A percentile compares a stretch with the other conserved stretches of the same genome.
These are phyloP conservation scores for Aricia artaxerxes DNA, from an alignment of 2,888 invertebrate species.

Conservation along the genomic window DNA sequence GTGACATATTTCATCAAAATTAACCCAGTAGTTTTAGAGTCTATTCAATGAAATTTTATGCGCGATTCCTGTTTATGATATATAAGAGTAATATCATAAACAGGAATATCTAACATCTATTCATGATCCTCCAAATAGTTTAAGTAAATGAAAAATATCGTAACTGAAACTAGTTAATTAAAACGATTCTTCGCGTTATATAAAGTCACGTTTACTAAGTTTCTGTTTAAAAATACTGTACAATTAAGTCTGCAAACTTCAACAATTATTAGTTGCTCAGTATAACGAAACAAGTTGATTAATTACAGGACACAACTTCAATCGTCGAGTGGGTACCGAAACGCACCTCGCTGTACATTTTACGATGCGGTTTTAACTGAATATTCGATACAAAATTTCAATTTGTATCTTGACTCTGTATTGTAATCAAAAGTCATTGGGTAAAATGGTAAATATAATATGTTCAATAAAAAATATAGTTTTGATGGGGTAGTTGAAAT, in stretches of 20 bases:
- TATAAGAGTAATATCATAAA: no score
- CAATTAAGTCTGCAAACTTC: conserved; percentile 46
- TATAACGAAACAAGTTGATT: conserved; percentile 61
- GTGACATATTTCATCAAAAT: no score
- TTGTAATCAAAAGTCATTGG: background rate
- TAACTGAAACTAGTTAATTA: background rate
- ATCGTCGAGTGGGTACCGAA: conserved; percentile 51
- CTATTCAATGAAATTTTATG: no score
- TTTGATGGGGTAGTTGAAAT: background rate
- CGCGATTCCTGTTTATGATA: no score
- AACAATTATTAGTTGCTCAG: conserved; percentile 59
- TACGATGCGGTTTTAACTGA: background rate
- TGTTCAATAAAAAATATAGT: background rate
- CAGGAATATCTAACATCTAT: no score
- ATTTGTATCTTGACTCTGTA: background rate
- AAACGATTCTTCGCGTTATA: background rate
- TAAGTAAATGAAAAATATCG: background rate
- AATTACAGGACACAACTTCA: conserved; percentile 61
- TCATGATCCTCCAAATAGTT: no score
- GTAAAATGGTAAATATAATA: background rate
- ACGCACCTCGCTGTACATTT: conserved; percentile 33
- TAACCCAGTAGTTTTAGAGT: no score
- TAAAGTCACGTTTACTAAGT: conserved; percentile 33
- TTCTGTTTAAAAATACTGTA: background rate
- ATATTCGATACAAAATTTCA: background rate